Evolutionary conservation across 2,888 invertebrate species (phyloP).

Genomic region (Orthonychiurus folsomi): DNA sequence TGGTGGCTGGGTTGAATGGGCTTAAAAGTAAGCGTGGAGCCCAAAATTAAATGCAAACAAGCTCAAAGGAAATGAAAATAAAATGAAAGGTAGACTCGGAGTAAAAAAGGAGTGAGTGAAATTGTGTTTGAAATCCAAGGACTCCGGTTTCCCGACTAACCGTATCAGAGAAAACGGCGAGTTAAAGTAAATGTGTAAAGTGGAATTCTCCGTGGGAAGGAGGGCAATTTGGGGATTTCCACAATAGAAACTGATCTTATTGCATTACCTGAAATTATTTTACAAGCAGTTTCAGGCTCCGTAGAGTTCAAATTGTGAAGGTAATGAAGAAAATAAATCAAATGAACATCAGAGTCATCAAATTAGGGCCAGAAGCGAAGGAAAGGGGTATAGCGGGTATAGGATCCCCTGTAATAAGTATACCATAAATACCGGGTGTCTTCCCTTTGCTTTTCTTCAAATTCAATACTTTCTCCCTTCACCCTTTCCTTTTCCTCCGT

Average conservation of each 20-base stretch:
- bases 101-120: neutral
- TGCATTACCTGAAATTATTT: conserved; percentile 42
- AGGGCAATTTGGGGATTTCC: conserved; percentile 18
- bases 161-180: neutral
- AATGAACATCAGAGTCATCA: conserved; percentile 42
- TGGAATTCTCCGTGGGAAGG: conserved; percentile 34
- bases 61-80: neutral
- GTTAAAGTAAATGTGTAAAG: conserved; percentile 5
- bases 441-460: neutral
- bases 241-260: conserved; percentile 41
- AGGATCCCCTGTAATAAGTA: no score
- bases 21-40: no score
- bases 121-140: conserved; percentile 2
- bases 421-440: neutral
- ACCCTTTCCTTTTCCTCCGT: neutral
- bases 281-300: conserved; percentile 20
- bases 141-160: neutral
- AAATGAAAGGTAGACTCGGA: neutral
- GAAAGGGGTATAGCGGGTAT: neutral
- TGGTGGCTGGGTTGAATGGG: no score
- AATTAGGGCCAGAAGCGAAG: conserved; percentile 26
- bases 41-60: neutral
- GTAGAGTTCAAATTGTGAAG: conserved; percentile 39
- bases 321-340: conserved; percentile 42
- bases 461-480: neutral